Conservation (phyloP, 2,113 vertebrate species). For the Thermophis baileyi region DNA sequence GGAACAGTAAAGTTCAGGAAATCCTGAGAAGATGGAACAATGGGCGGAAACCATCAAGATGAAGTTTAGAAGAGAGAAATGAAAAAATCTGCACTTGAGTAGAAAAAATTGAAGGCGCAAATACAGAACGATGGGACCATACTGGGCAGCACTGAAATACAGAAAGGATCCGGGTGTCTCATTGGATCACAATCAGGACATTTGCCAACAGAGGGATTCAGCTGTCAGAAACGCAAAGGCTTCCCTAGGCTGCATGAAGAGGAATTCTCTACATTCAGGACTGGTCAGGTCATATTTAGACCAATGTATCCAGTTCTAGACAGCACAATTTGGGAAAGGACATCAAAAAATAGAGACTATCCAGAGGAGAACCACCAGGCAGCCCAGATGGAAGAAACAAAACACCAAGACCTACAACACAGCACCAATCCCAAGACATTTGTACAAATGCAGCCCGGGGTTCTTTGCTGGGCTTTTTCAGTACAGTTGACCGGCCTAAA, state of each 20-base stretch:
- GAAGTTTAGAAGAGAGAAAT: not conserved
- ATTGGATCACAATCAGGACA: not conserved
- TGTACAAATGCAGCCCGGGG: not conserved
- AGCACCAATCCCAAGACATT: not conserved
- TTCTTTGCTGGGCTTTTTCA: not conserved
- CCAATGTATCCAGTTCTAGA: not conserved
- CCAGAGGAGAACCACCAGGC: not conserved
- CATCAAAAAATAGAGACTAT: not conserved
- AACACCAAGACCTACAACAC: not conserved
- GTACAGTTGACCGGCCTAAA: not conserved
- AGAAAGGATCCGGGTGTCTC: not conserved
- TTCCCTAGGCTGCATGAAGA: not conserved
- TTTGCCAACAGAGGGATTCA: not conserved
- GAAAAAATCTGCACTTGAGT: not conserved
- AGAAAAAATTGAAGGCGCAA: not conserved
- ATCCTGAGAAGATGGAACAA: not conserved
- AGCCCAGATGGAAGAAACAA: not conserved
- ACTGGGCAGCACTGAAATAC: not conserved
- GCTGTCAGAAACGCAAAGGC: not conserved
- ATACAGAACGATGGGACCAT: not conserved
- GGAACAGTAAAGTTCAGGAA: not conserved
- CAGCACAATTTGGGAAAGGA: not conserved
- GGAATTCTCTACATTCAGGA: not conserved
- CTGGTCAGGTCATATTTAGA: not conserved
- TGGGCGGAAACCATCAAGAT: not conserved